Evolutionary conservation across 2,797 vertebrate genomes (phyloP).

Genomic region (Ataeniobius toweri): DNA sequence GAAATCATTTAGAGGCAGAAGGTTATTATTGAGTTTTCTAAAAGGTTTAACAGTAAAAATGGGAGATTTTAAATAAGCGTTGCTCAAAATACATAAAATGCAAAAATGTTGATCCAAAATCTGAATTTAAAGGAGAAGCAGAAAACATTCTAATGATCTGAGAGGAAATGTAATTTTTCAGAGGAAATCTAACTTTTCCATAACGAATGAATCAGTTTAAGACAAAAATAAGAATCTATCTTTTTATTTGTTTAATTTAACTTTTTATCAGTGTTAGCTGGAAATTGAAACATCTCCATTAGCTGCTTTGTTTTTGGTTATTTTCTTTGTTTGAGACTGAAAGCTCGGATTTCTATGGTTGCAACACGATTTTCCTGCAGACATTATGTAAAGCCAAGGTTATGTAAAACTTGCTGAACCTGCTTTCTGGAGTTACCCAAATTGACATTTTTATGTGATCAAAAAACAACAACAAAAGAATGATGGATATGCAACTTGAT

Average conservation of each 20-base stretch:
- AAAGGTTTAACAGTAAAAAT: constrained; percentile 26
- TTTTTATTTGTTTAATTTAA: not conserved
- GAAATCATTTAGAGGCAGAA: constrained; percentile 63
- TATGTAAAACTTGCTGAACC: not conserved
- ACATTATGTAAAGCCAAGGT: not conserved
- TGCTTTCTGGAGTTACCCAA: not conserved
- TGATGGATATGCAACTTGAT: not conserved
- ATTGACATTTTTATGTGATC: not conserved
- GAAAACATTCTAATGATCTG: not conserved
- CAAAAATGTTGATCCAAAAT: constrained; percentile 21
- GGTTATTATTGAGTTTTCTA: constrained; percentile 48
- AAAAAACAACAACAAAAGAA: not conserved
- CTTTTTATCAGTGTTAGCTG: not conserved
- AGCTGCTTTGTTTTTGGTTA: not conserved
- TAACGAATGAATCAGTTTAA: not conserved
- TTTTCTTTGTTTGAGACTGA: not conserved
- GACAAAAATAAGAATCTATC: not conserved
- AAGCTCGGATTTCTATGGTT: not conserved
- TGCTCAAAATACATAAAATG: constrained; percentile 1
- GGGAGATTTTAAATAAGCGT: constrained; percentile 12
- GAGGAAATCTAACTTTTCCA: not conserved
- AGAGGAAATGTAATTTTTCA: not conserved
- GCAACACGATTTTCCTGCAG: not conserved
- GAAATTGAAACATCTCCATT: not conserved
- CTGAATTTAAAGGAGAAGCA: not conserved